Percentiles rank a stretch among this genome's conserved stretches.
Evolutionary conservation across 2,888 invertebrate genomes (phyloP).

Genomic region (Stenolophus ochropezus): DNA sequence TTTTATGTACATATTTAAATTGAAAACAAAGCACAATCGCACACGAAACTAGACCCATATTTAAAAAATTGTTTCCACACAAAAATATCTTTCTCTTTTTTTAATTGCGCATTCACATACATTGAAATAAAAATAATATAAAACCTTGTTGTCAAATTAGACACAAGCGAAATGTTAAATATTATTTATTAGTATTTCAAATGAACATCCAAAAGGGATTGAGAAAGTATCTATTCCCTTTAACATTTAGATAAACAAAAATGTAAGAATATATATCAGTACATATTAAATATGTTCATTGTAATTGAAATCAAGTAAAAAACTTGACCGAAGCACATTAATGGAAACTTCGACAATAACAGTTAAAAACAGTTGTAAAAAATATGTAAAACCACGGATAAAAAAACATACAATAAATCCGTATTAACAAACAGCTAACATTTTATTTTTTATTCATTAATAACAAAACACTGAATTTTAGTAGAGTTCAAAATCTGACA

Average conservation of each 20-base stretch:
- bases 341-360: conserved; percentile 37
- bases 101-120: not conserved
- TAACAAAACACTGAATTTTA: conserved; percentile 46
- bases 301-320: conserved; percentile 30
- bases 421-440: conserved; percentile 41
- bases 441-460: conserved; percentile 44
- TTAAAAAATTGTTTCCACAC: too few relatives aligned
- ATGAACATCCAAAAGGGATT: conserved; percentile 37
- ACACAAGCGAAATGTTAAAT: conserved; percentile 33
- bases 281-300: conserved; percentile 43
- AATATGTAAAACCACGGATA: conserved; percentile 44
- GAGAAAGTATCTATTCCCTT: conserved; percentile 43
- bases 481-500: conserved; percentile 44
- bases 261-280: conserved; percentile 39
- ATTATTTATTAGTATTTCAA: conserved; percentile 46
- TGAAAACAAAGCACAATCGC: too few relatives aligned
- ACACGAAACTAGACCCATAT: too few relatives aligned
- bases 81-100: too few relatives aligned
- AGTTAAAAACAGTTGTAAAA: conserved; percentile 39
- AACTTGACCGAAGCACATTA: conserved; percentile 38
- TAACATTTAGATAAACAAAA: conserved; percentile 43
- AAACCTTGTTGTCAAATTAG: conserved; percentile 18
- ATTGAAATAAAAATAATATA: not conserved
- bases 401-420: conserved; percentile 44
- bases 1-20: too few relatives aligned